These are phyloP conservation scores for Syrrhaptes paradoxus DNA, from an alignment of 2,113 vertebrate genomes.

Conservation along the genomic window DNA sequence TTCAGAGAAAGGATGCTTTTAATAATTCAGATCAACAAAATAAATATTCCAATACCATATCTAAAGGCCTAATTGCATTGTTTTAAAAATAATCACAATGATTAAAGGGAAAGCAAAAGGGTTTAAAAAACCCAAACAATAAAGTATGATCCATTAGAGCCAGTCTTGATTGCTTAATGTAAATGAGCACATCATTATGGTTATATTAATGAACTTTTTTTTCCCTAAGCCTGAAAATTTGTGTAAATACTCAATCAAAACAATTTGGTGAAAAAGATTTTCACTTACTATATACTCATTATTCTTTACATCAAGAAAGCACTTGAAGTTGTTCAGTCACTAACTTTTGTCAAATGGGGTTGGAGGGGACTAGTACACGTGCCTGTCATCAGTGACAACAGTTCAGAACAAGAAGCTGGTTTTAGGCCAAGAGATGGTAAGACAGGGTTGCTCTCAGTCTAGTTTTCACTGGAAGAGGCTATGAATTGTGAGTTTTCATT, in stretches of 20 bases:
- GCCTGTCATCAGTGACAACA: background rate
- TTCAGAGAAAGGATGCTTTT: background rate
- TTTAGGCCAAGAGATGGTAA: background rate
- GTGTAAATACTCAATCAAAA: background rate
- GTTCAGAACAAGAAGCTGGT: background rate
- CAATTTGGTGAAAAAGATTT: background rate
- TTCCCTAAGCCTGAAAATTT: background rate
- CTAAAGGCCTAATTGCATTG: background rate
- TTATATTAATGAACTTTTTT: background rate
- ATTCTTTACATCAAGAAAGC: background rate
- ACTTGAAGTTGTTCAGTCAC: background rate
- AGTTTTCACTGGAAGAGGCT: background rate
- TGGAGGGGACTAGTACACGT: background rate
- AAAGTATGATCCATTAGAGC: background rate
- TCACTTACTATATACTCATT: background rate
- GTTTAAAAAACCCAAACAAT: background rate
- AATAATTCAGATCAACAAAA: slow-evolving; percentile 12
- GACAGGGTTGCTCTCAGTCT: background rate
- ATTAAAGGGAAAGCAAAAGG: background rate
- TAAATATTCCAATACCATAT: background rate
- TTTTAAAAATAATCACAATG: background rate
- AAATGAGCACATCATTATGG: background rate
- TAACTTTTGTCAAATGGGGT: background rate
- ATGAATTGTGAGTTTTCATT: background rate
- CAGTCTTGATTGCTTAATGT: background rate